A percentile compares a stretch with the other conserved stretches of the same genome.
Evolutionary conservation across 2,888 invertebrate species (phyloP).

Genomic region (Epinotia nisella): DNA sequence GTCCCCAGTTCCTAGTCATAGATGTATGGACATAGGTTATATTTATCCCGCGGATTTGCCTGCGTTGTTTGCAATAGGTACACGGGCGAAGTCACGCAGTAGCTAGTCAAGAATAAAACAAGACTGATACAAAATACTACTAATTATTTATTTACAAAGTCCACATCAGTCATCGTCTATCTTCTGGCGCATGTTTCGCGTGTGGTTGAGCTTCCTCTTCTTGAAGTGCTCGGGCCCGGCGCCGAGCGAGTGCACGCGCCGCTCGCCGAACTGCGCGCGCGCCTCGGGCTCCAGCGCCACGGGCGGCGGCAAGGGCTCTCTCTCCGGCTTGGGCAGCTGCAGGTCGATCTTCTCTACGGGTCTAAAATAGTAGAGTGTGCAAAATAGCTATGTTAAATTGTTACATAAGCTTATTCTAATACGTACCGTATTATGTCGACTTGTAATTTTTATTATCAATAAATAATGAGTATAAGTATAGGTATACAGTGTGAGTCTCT

Average conservation of each 20-base stretch:
- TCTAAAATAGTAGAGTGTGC: conserved; percentile 64
- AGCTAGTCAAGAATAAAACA: too few relatives aligned
- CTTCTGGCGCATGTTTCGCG: conserved; percentile 87
- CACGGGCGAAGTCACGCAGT: too few relatives aligned
- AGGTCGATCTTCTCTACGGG: conserved; percentile 85
- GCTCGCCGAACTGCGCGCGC: conserved; percentile 85
- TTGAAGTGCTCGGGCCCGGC: conserved; percentile 86
- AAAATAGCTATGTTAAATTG: too few relatives aligned
- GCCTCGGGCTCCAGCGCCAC: conserved; percentile 76
- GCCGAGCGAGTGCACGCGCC: conserved; percentile 82
- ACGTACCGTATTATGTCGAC: too few relatives aligned
- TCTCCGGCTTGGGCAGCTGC: conserved; percentile 87
- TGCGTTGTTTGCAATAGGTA: too few relatives aligned
- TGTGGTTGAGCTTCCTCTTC: conserved; percentile 87
- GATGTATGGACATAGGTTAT: too few relatives aligned
- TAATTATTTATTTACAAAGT: neutral
- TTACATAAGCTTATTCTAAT: too few relatives aligned
- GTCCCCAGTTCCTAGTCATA: too few relatives aligned
- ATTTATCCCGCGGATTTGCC: too few relatives aligned
- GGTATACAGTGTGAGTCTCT: too few relatives aligned
- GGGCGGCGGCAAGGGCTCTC: conserved; percentile 70
- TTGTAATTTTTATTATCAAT: too few relatives aligned
- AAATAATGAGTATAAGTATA: too few relatives aligned
- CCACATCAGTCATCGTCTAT: conserved; percentile 83
- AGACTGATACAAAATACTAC: neutral